Evolutionary conservation across 2,797 vertebrate species (phyloP).

Genomic region (Lycodopsis pacificus): DNA sequence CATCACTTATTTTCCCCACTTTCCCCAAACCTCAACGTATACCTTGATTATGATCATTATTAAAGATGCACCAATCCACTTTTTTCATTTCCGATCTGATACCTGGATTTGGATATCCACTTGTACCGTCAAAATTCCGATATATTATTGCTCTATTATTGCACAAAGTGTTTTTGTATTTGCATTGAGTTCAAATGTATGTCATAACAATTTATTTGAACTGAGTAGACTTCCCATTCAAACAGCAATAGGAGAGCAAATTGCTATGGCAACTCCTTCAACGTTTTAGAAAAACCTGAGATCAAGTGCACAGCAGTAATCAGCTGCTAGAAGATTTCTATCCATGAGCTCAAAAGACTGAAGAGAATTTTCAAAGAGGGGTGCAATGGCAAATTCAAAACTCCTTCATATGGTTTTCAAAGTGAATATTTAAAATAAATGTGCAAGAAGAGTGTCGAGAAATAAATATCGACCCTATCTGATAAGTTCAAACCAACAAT

Average conservation of each 20-base stretch:
- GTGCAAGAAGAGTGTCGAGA: not conserved
- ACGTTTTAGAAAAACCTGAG: not conserved
- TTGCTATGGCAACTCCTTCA: conserved; percentile 1
- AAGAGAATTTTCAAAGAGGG: not conserved
- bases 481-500: not conserved
- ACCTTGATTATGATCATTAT: too few relatives aligned
- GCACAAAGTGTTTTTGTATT: not conserved
- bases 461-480: not conserved
- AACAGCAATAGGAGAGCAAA: not conserved
- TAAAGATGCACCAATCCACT: not conserved
- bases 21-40: too few relatives aligned
- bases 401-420: not conserved
- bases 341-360: not conserved
- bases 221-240: not conserved
- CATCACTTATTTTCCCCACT: too few relatives aligned
- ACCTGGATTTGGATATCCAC: not conserved
- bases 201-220: not conserved
- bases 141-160: not conserved
- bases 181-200: not conserved
- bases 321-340: not conserved
- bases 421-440: not conserved
- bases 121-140: not conserved
- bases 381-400: not conserved
- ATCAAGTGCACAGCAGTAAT: not conserved
- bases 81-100: not conserved